Conservation (phyloP, 2,797 vertebrate species). For the Pelobates cultripes region DNA sequence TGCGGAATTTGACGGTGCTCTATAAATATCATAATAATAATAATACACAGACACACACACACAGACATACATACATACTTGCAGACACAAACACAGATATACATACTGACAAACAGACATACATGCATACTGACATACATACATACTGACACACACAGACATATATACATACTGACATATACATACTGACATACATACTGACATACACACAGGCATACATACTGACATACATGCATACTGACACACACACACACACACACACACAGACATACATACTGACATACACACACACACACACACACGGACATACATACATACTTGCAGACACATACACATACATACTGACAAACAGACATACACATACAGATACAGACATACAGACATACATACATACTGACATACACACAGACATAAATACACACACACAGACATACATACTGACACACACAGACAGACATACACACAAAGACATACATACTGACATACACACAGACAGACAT, state of each 20-base stretch:
- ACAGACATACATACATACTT: too few relatives aligned
- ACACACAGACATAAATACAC: not conserved
- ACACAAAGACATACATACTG: not conserved
- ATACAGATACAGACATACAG: not conserved
- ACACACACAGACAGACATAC: not conserved
- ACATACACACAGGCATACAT: too few relatives aligned
- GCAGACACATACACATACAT: not conserved
- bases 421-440: not conserved
- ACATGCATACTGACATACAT: too few relatives aligned
- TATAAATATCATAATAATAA: too few relatives aligned
- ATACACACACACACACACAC: not conserved
- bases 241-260: not conserved
- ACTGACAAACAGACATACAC: not conserved
- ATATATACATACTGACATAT: too few relatives aligned
- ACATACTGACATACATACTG: too few relatives aligned
- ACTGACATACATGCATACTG: not conserved
- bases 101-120: too few relatives aligned
- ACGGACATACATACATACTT: not conserved
- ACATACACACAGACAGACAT: not conserved
- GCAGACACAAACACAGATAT: too few relatives aligned
- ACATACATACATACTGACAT: not conserved
- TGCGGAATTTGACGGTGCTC: too few relatives aligned
- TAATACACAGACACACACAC: too few relatives aligned
- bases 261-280: not conserved
- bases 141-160: too few relatives aligned